These are phyloP conservation scores for Zonitis immaculata DNA, from an alignment of 2,888 invertebrate genomes.

Conservation along the genomic window DNA sequence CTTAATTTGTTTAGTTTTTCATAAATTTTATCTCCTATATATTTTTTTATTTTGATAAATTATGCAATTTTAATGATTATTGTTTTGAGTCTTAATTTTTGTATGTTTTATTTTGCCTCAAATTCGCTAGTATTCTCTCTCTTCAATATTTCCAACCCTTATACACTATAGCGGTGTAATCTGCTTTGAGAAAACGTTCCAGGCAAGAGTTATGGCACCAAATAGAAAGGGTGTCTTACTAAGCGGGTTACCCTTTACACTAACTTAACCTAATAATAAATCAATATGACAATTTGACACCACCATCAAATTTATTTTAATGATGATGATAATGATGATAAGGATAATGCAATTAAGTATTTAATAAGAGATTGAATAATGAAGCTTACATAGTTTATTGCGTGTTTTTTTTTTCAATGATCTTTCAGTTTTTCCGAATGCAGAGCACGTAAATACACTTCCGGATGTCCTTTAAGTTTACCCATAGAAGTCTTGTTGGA, in stretches of 20 bases:
- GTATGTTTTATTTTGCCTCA: neutral
- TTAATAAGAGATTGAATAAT: no score
- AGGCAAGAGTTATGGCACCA: neutral
- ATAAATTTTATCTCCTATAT: conserved; percentile 9
- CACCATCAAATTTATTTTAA: neutral
- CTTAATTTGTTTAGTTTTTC: conserved; percentile 13
- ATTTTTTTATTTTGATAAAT: no score
- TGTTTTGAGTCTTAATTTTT: no score
- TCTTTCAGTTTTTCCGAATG: conserved; percentile 9
- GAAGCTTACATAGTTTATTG: no score
- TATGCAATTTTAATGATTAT: conserved; percentile 13
- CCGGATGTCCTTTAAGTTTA: conserved; percentile 7
- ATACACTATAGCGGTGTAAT: neutral
- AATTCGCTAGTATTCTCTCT: neutral
- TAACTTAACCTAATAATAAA: neutral
- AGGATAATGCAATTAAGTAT: no score
- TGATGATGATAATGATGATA: neutral
- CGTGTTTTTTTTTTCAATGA: neutral
- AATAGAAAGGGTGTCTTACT: neutral
- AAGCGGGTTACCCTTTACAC: neutral
- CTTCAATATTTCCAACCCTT: neutral
- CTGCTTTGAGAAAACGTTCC: neutral
- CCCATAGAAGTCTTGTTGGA: neutral
- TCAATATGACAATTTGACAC: neutral
- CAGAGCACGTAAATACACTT: conserved; percentile 7